Evolutionary conservation across 2,797 vertebrate species (phyloP).

Genomic region (Uromys caudimaculatus): DNA sequence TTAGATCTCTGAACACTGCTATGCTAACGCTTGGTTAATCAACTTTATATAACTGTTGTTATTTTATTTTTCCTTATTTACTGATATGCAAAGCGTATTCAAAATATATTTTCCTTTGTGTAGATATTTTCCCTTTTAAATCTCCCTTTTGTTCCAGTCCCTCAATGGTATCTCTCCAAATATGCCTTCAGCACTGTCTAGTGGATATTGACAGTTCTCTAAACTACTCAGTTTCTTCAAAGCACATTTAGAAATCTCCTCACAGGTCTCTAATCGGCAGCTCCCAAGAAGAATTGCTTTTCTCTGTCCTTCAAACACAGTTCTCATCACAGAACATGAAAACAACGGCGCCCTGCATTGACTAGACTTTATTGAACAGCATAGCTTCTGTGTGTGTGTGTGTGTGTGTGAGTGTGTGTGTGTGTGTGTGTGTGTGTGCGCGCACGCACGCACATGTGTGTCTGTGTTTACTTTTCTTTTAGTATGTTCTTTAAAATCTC

Average conservation of each 20-base stretch:
- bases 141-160: too few relatives aligned
- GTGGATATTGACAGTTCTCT: slow-evolving; percentile 33
- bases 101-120: background rate
- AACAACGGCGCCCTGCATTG: background rate
- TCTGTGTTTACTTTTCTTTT: too few relatives aligned
- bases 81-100: background rate
- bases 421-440: background rate
- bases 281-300: slow-evolving; percentile 6
- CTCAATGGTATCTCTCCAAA: slow-evolving; percentile 9
- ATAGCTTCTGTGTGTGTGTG: background rate
- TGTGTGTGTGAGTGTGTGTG: background rate
- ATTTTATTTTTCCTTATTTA: slow-evolving; percentile 13
- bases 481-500: slow-evolving; percentile 1
- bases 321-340: background rate
- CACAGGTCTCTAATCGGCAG: background rate
- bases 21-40: background rate
- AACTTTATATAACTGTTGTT: background rate
- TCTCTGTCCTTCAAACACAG: background rate
- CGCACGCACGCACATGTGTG: too few relatives aligned
- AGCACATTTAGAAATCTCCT: slow-evolving; percentile 21
- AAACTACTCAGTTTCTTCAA: background rate
- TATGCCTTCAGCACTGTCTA: slow-evolving; percentile 23
- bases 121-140: background rate
- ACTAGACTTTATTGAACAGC: background rate
- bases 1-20: background rate